Conservation (phyloP, 2,888 invertebrate species). For the Reticulitermes lucifugus region DNA sequence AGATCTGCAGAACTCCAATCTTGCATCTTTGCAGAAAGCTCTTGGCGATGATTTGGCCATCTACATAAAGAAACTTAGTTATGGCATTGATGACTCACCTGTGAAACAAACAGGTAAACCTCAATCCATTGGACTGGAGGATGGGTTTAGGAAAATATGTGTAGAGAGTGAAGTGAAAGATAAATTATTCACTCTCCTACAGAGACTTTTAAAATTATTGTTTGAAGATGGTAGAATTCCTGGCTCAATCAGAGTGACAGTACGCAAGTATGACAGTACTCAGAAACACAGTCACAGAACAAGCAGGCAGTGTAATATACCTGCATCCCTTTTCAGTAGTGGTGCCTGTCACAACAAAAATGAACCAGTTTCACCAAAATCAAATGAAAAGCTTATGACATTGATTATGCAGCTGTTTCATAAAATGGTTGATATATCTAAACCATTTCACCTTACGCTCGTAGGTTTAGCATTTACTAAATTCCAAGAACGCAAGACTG, state of each 20-base stretch:
- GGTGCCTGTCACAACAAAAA: conserved; percentile 59
- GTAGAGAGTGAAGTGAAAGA: conserved; percentile 80
- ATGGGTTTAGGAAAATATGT: conserved; percentile 80
- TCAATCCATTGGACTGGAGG: conserved; percentile 83
- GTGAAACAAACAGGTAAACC: conserved; percentile 83
- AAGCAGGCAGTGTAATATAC: conserved; percentile 79
- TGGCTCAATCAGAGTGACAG: conserved; percentile 78
- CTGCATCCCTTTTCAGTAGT: conserved; percentile 71
- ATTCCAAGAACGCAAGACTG: conserved; percentile 78
- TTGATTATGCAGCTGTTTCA: conserved; percentile 54
- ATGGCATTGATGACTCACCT: conserved; percentile 79
- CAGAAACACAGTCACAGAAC: conserved; percentile 78
- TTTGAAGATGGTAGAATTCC: conserved; percentile 84
- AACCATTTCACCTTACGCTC: conserved; percentile 83
- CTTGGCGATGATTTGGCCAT: conserved; percentile 58
- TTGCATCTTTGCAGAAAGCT: conserved; percentile 64
- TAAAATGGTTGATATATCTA: conserved; percentile 58
- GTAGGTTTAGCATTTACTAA: conserved; percentile 86
- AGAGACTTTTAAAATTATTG: conserved; percentile 77
- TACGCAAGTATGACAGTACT: conserved; percentile 77
- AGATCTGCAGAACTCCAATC: conserved; percentile 66
- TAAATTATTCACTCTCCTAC: conserved; percentile 75
- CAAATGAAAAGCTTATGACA: conserved; percentile 60
- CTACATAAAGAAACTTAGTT: conserved; percentile 62
- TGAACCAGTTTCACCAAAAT: conserved; percentile 64